Evolutionary conservation across 2,113 vertebrate genomes (phyloP).

Genomic region (Pterocles burchelli): DNA sequence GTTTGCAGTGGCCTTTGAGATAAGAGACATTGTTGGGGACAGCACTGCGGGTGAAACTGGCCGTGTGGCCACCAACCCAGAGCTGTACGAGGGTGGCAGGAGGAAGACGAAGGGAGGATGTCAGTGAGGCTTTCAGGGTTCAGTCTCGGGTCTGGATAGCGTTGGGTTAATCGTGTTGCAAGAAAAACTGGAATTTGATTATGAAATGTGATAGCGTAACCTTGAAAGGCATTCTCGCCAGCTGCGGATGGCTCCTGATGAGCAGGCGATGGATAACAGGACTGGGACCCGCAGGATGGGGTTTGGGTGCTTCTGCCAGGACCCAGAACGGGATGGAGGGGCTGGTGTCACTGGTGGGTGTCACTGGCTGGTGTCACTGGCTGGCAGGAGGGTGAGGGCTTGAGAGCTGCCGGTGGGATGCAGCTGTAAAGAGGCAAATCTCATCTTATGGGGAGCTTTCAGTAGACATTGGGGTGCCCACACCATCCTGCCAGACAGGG

Average conservation of each 20-base stretch:
- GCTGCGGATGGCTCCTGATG: neutral
- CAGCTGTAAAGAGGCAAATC: neutral
- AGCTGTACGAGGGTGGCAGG: neutral
- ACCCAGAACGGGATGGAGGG: neutral
- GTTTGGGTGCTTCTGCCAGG: neutral
- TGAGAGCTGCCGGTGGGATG: neutral
- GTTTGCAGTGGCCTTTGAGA: neutral
- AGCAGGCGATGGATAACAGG: neutral
- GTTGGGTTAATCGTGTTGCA: neutral
- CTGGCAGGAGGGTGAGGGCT: neutral
- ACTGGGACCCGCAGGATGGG: neutral
- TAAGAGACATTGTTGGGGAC: neutral
- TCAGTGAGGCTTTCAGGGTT: neutral
- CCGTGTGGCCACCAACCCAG: neutral
- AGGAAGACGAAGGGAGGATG: neutral
- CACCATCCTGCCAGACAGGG: fast-evolving
- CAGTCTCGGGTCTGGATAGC: neutral
- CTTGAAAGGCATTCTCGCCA: neutral
- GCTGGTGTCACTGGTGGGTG: neutral
- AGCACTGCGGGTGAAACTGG: neutral
- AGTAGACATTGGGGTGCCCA: neutral
- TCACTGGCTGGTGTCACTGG: neutral
- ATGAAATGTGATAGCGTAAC: neutral
- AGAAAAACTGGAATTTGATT: neutral
- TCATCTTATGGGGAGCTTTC: neutral